Percentiles rank a stretch among this genome's conserved stretches.
These are phyloP conservation scores for Drosophila trapezifrons DNA, from an alignment of 1,140 invertebrate species.

Conservation along the genomic window DNA sequence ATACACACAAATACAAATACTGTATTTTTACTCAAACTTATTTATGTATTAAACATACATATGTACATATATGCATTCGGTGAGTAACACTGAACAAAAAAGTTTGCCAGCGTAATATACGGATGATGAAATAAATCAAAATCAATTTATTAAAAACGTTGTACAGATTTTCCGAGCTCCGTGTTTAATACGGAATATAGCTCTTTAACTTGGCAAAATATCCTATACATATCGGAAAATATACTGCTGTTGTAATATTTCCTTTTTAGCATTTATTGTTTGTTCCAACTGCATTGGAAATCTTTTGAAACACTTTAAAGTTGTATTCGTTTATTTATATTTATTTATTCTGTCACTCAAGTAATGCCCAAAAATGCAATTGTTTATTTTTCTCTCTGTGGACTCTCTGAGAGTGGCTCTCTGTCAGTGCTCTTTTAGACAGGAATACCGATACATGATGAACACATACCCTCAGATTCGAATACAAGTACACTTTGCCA, in stretches of 20 bases:
- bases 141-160: background rate
- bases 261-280: background rate
- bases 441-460: conserved; percentile 11
- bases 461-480: conserved; percentile 3
- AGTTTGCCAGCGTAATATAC: background rate
- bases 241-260: background rate
- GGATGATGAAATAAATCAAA: background rate
- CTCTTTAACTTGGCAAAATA: background rate
- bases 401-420: conserved; percentile 2
- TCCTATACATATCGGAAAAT: background rate
- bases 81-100: background rate
- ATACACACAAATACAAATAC: conserved; percentile 12
- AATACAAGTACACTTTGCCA: conserved; percentile 2
- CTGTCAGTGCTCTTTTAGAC: conserved; percentile 4
- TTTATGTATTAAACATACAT: background rate
- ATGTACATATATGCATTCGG: conserved; percentile 16
- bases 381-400: background rate
- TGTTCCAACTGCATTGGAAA: background rate
- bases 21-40: background rate
- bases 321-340: background rate
- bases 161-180: background rate
- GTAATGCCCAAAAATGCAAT: background rate
- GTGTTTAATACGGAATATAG: background rate
- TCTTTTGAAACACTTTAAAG: no score
- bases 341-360: background rate